Evolutionary conservation across 64 coral and sea anemone genomes (phyloP).

Genomic region (Stichodactyla mertensii): DNA sequence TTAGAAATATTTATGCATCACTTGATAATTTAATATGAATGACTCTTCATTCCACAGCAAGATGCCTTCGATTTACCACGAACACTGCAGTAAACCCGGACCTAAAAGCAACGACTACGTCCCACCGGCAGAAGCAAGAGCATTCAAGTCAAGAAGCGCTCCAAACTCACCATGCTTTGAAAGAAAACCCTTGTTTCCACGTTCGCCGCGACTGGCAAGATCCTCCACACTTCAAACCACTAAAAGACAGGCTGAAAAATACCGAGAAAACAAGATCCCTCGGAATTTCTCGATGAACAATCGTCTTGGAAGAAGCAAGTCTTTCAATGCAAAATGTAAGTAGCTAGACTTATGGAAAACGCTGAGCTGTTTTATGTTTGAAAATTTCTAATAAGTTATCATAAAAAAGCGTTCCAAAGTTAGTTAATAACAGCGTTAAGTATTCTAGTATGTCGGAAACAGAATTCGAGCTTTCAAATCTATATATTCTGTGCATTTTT

Average conservation of each 20-base stretch:
- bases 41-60: constrained; percentile 44
- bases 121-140: constrained; percentile 71
- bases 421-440: too few species aligned
- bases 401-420: too few species aligned
- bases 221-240: constrained; percentile 30
- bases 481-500: too few species aligned
- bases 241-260: constrained; percentile 37
- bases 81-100: constrained; percentile 90
- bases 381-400: not conserved
- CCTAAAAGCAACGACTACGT: constrained; percentile 83
- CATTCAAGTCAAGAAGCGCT: constrained; percentile 79
- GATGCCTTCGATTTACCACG: constrained; percentile 91
- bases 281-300: not conserved
- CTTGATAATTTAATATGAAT: not conserved
- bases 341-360: not conserved
- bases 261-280: constrained; percentile 26
- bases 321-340: constrained; percentile 75
- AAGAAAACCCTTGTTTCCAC: constrained; percentile 52
- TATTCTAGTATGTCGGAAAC: too few species aligned
- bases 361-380: not conserved
- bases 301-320: constrained; percentile 80
- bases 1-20: not conserved
- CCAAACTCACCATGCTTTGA: constrained; percentile 64
- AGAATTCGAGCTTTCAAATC: too few species aligned
- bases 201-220: constrained; percentile 47